Percentiles rank a stretch among this genome's conserved stretches.
These are phyloP conservation scores for Pseudococcus viburni DNA, from an alignment of 2,888 invertebrate genomes.

Conservation along the genomic window DNA sequence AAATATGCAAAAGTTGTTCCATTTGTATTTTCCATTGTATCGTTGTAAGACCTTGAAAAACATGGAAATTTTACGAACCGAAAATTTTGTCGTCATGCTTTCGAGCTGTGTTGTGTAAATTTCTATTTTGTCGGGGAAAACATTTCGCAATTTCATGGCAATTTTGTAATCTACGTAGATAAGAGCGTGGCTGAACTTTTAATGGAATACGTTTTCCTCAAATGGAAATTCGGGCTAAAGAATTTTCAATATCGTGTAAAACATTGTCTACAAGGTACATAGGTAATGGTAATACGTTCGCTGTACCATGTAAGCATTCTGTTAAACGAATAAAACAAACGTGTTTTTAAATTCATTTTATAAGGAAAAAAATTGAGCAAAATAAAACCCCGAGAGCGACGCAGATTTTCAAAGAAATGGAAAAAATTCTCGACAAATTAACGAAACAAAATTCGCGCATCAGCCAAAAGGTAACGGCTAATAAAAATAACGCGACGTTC, in stretches of 20 bases:
- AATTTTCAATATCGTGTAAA: background rate
- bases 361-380: background rate
- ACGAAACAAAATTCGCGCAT: conserved; percentile 14
- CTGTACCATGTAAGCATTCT: background rate
- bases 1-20: no score
- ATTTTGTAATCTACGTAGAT: background rate
- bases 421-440: conserved; percentile 5
- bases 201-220: background rate
- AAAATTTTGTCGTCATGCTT: no score
- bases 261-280: background rate
- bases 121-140: background rate
- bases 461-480: background rate
- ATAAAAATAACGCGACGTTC: background rate
- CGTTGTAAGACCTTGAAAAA: no score
- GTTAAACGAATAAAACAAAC: background rate
- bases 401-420: background rate
- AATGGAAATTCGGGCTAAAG: background rate
- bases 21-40: no score
- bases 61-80: no score
- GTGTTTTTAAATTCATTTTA: background rate
- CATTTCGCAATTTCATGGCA: background rate
- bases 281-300: background rate
- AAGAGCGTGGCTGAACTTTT: background rate
- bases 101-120: background rate
- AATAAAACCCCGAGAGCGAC: background rate